These are phyloP conservation scores for Sericinus montela DNA, from an alignment of 2,888 invertebrate species.

Conservation along the genomic window DNA sequence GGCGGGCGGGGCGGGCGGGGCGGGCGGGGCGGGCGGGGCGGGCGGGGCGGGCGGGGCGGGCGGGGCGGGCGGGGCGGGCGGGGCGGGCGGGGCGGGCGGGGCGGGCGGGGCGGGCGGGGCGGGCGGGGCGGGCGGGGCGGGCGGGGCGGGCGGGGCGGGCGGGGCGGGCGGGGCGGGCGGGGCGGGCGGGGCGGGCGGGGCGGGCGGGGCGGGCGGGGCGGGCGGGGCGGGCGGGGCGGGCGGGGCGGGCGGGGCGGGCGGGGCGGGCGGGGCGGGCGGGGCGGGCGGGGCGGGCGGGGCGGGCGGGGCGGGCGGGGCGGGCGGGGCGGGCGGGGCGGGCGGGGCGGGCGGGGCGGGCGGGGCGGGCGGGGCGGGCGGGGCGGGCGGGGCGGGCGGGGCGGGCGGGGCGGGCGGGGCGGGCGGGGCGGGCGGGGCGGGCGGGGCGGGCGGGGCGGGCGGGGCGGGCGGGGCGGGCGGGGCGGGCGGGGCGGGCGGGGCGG, in stretches of 20 bases:
- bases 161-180: constrained; percentile 29
- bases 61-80: constrained; percentile 33
- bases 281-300: constrained; percentile 33
- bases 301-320: constrained; percentile 32
- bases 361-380: constrained; percentile 33
- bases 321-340: constrained; percentile 27
- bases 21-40: constrained; percentile 26
- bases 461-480: constrained; percentile 32
- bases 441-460: constrained; percentile 33
- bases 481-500: constrained; percentile 24
- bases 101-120: constrained; percentile 27
- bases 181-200: constrained; percentile 24
- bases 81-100: constrained; percentile 28
- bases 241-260: constrained; percentile 28
- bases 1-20: constrained; percentile 42
- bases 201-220: constrained; percentile 30
- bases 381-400: constrained; percentile 32
- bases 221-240: constrained; percentile 33
- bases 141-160: constrained; percentile 33
- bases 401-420: constrained; percentile 27
- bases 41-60: constrained; percentile 27
- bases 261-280: constrained; percentile 21
- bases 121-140: constrained; percentile 28
- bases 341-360: constrained; percentile 22
- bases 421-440: constrained; percentile 23